A percentile compares a stretch with the other conserved stretches of the same genome.
Conservation (phyloP, 2,113 vertebrate species). For the Erpornis zantholeuca region DNA sequence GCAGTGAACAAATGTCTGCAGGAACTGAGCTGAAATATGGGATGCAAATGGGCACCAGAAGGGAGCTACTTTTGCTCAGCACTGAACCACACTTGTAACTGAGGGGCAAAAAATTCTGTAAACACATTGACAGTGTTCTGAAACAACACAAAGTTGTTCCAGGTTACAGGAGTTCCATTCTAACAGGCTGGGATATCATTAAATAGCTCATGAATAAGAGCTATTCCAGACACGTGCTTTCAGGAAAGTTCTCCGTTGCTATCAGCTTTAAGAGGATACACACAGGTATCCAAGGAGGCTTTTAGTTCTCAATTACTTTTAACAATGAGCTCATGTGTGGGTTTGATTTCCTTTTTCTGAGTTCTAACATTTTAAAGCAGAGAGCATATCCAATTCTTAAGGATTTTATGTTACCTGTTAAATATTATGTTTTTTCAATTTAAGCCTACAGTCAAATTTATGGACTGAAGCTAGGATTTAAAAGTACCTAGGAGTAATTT, state of each 20-base stretch:
- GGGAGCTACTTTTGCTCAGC: neutral
- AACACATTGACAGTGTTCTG: neutral
- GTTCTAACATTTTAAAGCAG: constrained; percentile 13
- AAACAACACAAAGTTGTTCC: neutral
- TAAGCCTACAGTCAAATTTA: constrained; percentile 11
- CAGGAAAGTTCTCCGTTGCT: neutral
- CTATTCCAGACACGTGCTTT: neutral
- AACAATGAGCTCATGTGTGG: neutral
- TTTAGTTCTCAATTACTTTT: neutral
- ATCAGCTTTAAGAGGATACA: neutral
- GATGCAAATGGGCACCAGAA: neutral
- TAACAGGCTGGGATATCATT: neutral
- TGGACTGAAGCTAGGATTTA: neutral
- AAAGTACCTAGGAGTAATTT: constrained; percentile 1
- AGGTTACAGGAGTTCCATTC: neutral
- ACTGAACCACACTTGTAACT: neutral
- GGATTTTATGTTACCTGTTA: constrained; percentile 29
- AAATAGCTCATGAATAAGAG: neutral
- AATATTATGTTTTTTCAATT: constrained; percentile 30
- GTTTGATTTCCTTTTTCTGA: neutral
- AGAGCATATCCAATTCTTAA: neutral
- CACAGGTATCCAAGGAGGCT: neutral
- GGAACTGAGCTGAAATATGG: neutral
- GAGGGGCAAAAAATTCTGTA: neutral
- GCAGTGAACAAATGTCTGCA: neutral